A percentile compares a stretch with the other conserved stretches of the same genome.
These are phyloP conservation scores for Hirudo medicinalis DNA, from an alignment of 1,140 invertebrate species.

Conservation along the genomic window DNA sequence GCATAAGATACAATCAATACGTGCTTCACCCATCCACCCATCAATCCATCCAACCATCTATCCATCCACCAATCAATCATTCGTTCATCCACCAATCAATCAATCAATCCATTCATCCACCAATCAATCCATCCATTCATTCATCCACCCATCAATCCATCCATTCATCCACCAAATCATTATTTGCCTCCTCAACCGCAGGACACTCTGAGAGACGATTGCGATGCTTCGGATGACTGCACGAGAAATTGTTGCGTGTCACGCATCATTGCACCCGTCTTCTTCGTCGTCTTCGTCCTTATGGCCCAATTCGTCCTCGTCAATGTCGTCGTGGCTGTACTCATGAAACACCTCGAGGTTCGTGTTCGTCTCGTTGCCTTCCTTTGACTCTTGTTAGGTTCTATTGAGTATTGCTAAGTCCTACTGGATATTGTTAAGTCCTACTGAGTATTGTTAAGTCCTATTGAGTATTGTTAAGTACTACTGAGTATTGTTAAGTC, in stretches of 20 bases:
- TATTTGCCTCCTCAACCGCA: slow-evolving; percentile 27
- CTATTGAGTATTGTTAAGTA: too few species aligned
- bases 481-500: too few species aligned
- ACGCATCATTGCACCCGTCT: slow-evolving; percentile 88
- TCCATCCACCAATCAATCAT: neutral
- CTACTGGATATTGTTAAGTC: neutral
- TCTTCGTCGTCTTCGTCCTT: slow-evolving; percentile 97
- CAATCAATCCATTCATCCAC: too few species aligned
- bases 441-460: too few species aligned
- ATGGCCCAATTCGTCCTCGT: slow-evolving; percentile 99
- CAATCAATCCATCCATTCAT: neutral
- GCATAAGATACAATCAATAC: neutral
- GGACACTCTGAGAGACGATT: slow-evolving; percentile 90
- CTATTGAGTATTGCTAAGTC: neutral
- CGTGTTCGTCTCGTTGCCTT: neutral
- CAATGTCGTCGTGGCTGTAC: slow-evolving; percentile 95
- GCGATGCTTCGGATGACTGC: slow-evolving; percentile 77
- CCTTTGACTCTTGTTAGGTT: neutral
- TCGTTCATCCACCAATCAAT: neutral
- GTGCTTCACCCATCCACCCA: neutral
- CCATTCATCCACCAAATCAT: neutral
- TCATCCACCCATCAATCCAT: neutral
- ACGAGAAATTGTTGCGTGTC: slow-evolving; percentile 95
- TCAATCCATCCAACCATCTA: neutral
- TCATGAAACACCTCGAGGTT: slow-evolving; percentile 97